These are phyloP conservation scores for Eriocheir sinensis DNA, from an alignment of 1,140 invertebrate genomes.

Conservation along the genomic window DNA sequence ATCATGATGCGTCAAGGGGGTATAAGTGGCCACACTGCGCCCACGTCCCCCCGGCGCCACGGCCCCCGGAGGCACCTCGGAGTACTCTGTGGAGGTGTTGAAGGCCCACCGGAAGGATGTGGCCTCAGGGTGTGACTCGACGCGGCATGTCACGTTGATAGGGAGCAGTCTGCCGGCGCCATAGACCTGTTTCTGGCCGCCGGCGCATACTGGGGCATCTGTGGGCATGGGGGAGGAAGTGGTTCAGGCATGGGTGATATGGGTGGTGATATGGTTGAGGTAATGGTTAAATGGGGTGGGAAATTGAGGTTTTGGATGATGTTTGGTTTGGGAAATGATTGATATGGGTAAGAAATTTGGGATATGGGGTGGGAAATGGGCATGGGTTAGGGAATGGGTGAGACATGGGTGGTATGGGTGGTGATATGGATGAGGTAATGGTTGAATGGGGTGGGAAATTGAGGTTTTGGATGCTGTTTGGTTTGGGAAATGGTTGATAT, in stretches of 20 bases:
- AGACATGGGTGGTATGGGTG: neutral
- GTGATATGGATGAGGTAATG: neutral
- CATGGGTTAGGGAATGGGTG: neutral
- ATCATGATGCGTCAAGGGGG: conserved; percentile 46
- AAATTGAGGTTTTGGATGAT: neutral
- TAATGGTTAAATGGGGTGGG: neutral
- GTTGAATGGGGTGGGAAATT: neutral
- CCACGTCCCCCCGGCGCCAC: neutral
- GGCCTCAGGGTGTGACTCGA: conserved; percentile 47
- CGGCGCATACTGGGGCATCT: conserved; percentile 33
- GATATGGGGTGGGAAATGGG: too few relatives aligned
- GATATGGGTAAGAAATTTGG: too few relatives aligned
- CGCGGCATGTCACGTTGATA: conserved; percentile 43
- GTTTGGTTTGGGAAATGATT: too few relatives aligned
- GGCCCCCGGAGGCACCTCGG: neutral
- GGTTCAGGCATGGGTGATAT: neutral
- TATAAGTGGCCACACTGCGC: conserved; percentile 7
- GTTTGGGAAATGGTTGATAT: too few relatives aligned
- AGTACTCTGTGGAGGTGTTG: conserved; percentile 60
- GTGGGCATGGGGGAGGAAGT: neutral
- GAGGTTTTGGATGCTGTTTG: neutral
- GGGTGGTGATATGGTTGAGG: neutral
- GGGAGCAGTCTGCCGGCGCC: neutral
- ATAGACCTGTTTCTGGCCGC: conserved; percentile 35
- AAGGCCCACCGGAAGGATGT: conserved; percentile 55